Conservation (phyloP, 64 coral and sea anemone species). For the Montipora capricornis region DNA sequence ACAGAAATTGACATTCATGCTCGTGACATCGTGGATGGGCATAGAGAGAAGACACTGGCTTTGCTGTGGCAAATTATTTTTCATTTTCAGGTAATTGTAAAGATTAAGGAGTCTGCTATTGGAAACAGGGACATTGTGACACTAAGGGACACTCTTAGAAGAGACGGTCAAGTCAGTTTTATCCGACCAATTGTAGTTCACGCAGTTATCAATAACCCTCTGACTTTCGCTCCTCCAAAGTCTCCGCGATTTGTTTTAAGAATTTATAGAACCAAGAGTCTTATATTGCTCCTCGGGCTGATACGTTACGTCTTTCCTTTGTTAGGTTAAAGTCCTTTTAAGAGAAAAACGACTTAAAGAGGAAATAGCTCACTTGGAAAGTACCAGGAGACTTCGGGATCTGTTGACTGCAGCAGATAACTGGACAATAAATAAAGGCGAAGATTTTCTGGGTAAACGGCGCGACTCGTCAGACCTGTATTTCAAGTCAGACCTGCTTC, state of each 20-base stretch:
- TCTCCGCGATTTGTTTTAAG: not conserved
- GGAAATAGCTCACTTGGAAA: conserved; percentile 92
- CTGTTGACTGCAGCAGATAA: conserved; percentile 23
- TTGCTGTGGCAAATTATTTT: conserved; percentile 97
- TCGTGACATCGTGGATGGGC: conserved; percentile 93
- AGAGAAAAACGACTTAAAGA: conserved; percentile 92
- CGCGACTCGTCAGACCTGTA: conserved; percentile 82
- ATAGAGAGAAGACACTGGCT: conserved; percentile 92
- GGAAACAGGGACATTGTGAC: no score
- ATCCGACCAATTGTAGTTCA: no score
- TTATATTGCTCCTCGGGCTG: not conserved
- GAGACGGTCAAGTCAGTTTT: no score
- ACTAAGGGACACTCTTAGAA: not conserved
- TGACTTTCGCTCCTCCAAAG: not conserved
- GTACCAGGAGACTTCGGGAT: conserved; percentile 45
- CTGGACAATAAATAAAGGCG: not conserved
- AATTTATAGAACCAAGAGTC: not conserved
- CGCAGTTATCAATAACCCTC: no score
- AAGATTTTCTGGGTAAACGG: conserved; percentile 54
- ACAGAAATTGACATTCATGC: conserved; percentile 55
- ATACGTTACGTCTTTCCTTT: not conserved
- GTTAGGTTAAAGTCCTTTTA: conserved; percentile 87
- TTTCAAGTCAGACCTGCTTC: conserved; percentile 85
- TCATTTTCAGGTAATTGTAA: conserved; percentile 91
- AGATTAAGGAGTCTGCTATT: no score